phyloP scores from a whole-genome alignment of 2,888 invertebrate genomes.

The Euspilapteryx auroguttella region DNA sequence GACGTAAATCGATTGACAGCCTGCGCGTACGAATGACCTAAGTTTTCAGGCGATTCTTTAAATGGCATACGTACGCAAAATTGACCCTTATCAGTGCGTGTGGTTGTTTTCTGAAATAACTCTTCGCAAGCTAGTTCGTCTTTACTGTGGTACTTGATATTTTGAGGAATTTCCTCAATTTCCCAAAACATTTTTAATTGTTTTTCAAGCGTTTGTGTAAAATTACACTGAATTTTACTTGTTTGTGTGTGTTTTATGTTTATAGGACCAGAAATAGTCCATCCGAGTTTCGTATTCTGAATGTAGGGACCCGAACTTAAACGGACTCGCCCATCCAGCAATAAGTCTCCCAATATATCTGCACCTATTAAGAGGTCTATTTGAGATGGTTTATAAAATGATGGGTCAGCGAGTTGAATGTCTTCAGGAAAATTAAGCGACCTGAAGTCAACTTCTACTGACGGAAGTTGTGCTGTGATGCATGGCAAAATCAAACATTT shows the following conservation, averaged over 20 bases:
- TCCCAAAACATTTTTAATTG: slow-evolving; percentile 5
- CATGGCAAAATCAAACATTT: slow-evolving; percentile 2
- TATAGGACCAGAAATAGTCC: slow-evolving; percentile 9
- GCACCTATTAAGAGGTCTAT: slow-evolving; percentile 10
- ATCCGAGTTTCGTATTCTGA: slow-evolving; percentile 10
- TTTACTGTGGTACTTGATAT: neutral
- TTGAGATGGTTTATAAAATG: slow-evolving; percentile 6
- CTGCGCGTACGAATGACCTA: slow-evolving; percentile 8
- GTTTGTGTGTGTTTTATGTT: slow-evolving; percentile 1
- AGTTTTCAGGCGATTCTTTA: slow-evolving; percentile 6
- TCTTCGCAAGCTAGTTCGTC: slow-evolving; percentile 8
- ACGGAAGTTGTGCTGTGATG: slow-evolving; percentile 1
- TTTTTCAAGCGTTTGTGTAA: slow-evolving; percentile 1
- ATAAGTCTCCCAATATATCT: slow-evolving; percentile 10
- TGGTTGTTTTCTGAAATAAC: slow-evolving; percentile 7
- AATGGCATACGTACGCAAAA: slow-evolving; percentile 10
- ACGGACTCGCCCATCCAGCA: slow-evolving; percentile 7
- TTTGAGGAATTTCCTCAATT: slow-evolving; percentile 1
- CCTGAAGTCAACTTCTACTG: neutral
- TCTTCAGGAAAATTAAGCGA: slow-evolving; percentile 1
- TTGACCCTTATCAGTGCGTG: slow-evolving; percentile 7
- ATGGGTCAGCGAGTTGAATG: slow-evolving; percentile 8
- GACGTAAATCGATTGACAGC: slow-evolving; percentile 8
- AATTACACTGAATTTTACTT: slow-evolving; percentile 6
- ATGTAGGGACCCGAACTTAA: slow-evolving; percentile 8